Percentiles rank a stretch among this genome's conserved stretches.
Evolutionary conservation across 2,113 vertebrate genomes (phyloP).

Genomic region (Ciconia stormi): DNA sequence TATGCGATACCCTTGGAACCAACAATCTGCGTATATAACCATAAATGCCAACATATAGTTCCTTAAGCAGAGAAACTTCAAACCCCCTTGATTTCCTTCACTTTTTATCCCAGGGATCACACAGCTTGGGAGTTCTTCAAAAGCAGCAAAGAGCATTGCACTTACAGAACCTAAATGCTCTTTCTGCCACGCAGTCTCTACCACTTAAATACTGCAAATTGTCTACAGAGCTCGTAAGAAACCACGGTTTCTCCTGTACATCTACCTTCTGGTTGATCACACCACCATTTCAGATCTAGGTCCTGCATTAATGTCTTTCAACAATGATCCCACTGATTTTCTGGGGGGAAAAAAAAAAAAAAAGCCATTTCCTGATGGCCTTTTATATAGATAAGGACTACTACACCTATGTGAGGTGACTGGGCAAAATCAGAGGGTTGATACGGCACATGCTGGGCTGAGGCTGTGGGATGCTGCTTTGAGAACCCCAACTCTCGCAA

Average conservation of each 20-base stretch:
- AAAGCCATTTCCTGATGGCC: background rate
- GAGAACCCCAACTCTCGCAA: background rate
- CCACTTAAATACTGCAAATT: background rate
- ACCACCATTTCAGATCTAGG: background rate
- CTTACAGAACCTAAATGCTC: background rate
- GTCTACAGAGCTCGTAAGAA: background rate
- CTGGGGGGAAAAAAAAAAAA: too few relatives aligned
- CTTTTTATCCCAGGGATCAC: background rate
- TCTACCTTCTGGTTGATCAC: background rate
- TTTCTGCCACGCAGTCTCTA: background rate
- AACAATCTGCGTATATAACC: background rate
- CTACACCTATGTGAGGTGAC: rapidly evolving
- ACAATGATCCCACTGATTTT: background rate
- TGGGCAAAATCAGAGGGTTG: background rate
- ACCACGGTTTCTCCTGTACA: background rate
- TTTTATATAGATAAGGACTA: background rate
- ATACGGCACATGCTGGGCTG: background rate
- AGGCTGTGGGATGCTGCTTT: background rate
- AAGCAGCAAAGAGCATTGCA: background rate
- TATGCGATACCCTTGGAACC: background rate
- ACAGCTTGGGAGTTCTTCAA: background rate
- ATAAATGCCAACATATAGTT: rapidly evolving
- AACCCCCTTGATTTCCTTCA: background rate
- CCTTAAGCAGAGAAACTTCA: background rate
- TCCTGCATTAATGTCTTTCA: background rate